Evolutionary conservation across 2,888 invertebrate genomes (phyloP).

Genomic region (Sinelater perroti): DNA sequence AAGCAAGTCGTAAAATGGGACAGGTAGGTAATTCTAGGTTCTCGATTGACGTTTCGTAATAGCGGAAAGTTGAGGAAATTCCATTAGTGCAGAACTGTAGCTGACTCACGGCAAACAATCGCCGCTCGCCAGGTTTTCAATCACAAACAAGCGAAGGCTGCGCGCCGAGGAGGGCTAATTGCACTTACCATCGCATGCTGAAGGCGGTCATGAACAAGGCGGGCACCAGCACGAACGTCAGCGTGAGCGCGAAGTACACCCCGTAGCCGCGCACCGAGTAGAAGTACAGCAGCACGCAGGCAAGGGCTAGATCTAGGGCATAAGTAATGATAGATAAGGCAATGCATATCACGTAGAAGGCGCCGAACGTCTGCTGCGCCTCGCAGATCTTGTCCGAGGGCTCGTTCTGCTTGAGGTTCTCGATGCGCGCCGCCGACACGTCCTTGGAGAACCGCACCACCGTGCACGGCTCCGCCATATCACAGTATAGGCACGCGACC

Average conservation of each 20-base stretch:
- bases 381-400: conserved; percentile 55
- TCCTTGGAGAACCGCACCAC: conserved; percentile 61
- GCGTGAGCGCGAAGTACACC: conserved; percentile 63
- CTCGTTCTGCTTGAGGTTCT: conserved; percentile 55
- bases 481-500: conserved; percentile 33
- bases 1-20: no score
- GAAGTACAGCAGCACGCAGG: conserved; percentile 59
- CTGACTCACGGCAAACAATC: not conserved
- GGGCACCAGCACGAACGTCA: conserved; percentile 63
- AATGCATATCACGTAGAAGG: conserved; percentile 59
- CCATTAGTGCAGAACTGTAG: not conserved
- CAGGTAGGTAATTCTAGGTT: no score
- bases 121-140: no score
- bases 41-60: no score
- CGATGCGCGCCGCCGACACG: conserved; percentile 57
- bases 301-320: conserved; percentile 58
- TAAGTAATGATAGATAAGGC: conserved; percentile 61
- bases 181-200: conserved; percentile 63
- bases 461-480: conserved; percentile 60
- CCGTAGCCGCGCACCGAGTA: conserved; percentile 58
- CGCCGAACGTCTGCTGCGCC: conserved; percentile 52
- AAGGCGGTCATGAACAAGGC: conserved; percentile 63
- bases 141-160: not conserved
- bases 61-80: no score
- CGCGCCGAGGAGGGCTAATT: not conserved